These are phyloP conservation scores for Xenopus petersii DNA, from an alignment of 2,797 vertebrate genomes.

Conservation along the genomic window DNA sequence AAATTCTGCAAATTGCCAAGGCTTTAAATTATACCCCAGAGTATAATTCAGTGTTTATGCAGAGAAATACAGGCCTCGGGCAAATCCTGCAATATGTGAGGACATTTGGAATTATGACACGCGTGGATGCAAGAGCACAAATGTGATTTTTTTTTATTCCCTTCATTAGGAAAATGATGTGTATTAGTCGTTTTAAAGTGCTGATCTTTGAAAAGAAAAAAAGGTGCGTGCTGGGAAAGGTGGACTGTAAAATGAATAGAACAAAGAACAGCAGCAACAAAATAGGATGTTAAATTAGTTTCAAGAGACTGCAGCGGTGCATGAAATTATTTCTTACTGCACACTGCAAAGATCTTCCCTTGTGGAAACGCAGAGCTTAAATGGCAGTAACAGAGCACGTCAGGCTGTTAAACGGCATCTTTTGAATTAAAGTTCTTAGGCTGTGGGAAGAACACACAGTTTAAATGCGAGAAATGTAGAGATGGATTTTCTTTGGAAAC, in stretches of 20 bases:
- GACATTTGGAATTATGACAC: slow-evolving; percentile 24
- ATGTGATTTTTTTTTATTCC: slow-evolving; percentile 48
- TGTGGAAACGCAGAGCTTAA: slow-evolving; percentile 58
- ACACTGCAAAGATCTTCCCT: slow-evolving; percentile 68
- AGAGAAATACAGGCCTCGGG: slow-evolving; percentile 31
- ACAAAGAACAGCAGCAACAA: slow-evolving; percentile 59
- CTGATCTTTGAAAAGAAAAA: slow-evolving; percentile 36
- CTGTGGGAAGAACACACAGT: slow-evolving; percentile 23
- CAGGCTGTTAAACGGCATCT: slow-evolving; percentile 32
- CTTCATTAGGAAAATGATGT: slow-evolving; percentile 56
- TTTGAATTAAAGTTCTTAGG: slow-evolving; percentile 42
- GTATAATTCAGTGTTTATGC: slow-evolving; percentile 41
- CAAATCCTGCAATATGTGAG: slow-evolving; percentile 32
- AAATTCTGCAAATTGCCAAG: slow-evolving; percentile 38
- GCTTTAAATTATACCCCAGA: slow-evolving; percentile 41
- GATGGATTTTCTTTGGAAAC: slow-evolving; percentile 22
- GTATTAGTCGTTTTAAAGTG: slow-evolving; percentile 51
- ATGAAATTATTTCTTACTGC: slow-evolving; percentile 81
- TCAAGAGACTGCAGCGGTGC: slow-evolving; percentile 75
- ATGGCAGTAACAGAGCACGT: slow-evolving; percentile 61
- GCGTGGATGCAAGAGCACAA: slow-evolving; percentile 4
- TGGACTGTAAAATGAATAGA: slow-evolving; percentile 50
- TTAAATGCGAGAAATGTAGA: slow-evolving; percentile 12
- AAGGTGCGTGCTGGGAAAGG: slow-evolving; percentile 16
- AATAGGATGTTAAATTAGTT: slow-evolving; percentile 72